These are phyloP conservation scores for Alsophila aescularia DNA, from an alignment of 2,888 invertebrate species.

Conservation along the genomic window DNA sequence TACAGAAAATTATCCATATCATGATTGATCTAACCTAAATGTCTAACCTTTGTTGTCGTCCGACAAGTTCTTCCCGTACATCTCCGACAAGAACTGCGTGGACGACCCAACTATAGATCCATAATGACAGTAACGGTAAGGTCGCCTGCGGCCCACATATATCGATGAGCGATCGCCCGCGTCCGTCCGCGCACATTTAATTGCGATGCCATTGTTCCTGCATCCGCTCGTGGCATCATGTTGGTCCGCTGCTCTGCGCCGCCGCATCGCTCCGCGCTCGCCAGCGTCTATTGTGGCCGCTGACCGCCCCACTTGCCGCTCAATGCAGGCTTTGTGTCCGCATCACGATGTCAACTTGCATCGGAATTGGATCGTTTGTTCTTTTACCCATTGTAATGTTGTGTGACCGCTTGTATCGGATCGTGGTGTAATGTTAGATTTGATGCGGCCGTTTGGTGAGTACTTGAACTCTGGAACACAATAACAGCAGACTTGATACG, in stretches of 20 bases:
- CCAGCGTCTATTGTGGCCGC: constrained; percentile 58
- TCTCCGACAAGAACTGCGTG: constrained; percentile 5
- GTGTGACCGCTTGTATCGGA: constrained; percentile 18
- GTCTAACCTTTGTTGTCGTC: background rate
- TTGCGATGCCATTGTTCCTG: constrained; percentile 65
- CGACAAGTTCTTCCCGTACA: background rate
- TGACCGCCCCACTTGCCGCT: constrained; percentile 57
- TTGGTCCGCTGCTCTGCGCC: constrained; percentile 28
- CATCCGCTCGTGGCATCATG: constrained; percentile 69
- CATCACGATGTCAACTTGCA: constrained; percentile 44
- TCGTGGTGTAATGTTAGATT: constrained; percentile 20
- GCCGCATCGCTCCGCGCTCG: constrained; percentile 8
- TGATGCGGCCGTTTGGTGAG: constrained; percentile 19
- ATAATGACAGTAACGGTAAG: constrained; percentile 8
- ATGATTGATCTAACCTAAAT: no score
- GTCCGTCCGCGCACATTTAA: constrained; percentile 50
- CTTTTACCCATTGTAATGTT: constrained; percentile 32
- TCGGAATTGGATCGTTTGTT: constrained; percentile 42
- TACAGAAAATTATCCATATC: no score
- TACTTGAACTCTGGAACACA: constrained; percentile 11
- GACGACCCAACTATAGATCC: background rate
- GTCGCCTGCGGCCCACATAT: constrained; percentile 5
- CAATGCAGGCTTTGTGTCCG: constrained; percentile 57
- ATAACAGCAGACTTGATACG: background rate
- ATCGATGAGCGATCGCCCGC: constrained; percentile 27